Evolutionary conservation across 2,113 vertebrate species (phyloP), one percentile per base, ranked within the genome.

Genomic region (Lethenteron camtschaticum): DNA sequence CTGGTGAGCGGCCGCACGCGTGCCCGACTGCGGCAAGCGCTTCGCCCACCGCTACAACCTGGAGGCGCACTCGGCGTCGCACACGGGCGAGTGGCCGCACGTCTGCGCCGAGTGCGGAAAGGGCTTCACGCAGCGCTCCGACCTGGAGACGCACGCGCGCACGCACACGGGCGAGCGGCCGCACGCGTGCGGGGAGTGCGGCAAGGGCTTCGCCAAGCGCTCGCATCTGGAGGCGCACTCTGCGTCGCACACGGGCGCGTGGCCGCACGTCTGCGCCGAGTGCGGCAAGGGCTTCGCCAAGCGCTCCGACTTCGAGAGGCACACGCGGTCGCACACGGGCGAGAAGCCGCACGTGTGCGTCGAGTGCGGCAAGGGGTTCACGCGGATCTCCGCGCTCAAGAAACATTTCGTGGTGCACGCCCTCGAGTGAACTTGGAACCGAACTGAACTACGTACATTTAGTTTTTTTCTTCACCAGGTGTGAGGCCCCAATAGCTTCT

Each of bases 141-240:
- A 69, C 70, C 70, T 73, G 11, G 56, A 20, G 11, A 69, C n/a
- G 57, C 72, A 73, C 14, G 68, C 69, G 16, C 2, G 41, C 2
- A 63, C 18, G 8, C 72, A 73, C 12, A 56, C 70, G 9, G 72
- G 71, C 14, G 56, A 57, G 8, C 66, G 57, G 11, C 72, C 72
- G 2, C 57, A 69, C 3, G 68, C 11, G 5, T 73, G 72, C 10
- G 13, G 13, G 13, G 59, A 14, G 13, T 63, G 59, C 3, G 59
- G 59, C 3, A 63, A 63, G 16, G 59, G 16, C 16, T 63, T 63
- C 16, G 16, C 16, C 16, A 63, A 13, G 8, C 13, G 16, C 13
- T 20, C 13, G 59, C 13, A 18, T 4, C 16, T 63, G 59, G 16
- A 63, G 16, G 13, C 16, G 13, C 59, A 63, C 16, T 14, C 13